Base-by-base conservation (phyloP, 2,797 vertebrate genomes). In the Halcyon smyrnensis region DNA sequence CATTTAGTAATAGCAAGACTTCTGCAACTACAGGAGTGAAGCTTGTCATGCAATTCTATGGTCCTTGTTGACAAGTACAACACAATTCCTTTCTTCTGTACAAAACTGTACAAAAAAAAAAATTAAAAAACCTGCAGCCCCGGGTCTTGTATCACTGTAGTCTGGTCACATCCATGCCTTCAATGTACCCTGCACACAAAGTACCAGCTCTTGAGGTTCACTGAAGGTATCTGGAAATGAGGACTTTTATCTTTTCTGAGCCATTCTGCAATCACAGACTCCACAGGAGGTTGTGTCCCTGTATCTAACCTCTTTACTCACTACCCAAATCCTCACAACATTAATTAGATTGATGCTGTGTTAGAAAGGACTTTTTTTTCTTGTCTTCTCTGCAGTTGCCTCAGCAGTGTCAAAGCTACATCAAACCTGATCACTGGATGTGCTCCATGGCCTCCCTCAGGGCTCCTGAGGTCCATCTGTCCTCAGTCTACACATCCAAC, bases 231-330 rank as follows among this genome's bases (percentile, higher is more conserved):
- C 43, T 70, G 43, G 76, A 91, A 93, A 69, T 67, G 68, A 94
- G 48, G 73, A 81, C 53, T 92, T 92, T 68, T 78, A 84, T 95
- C 69, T 92, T 90, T 89, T 84, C 70, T 18, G 59, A 92, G 70
- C 46, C 81, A 32, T 79, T 90, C 74, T 69, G 84, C 78, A 95
- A 97, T 95, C 95, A 94, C 87, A 93, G 39, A 48, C 95, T 92
- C 96, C 91, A 82, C 84, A 83, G 95, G 91, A 92, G 91, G 78
- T 54, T 91, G 46, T 82, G 81, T 87, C 70, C 81, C 84, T 89
- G 74, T 46, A 67, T 84, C 91, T 94, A 95, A 95, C 94, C 94
- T 94, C 87, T 96, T 94, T 93, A 90, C 87, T 89, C 90, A 90
- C 89, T 87, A 89, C 84, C 81, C 84, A 92, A 92, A 96, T 89